These are phyloP conservation scores for Tenthredo amoena DNA, from an alignment of 2,888 invertebrate genomes.

Conservation along the genomic window DNA sequence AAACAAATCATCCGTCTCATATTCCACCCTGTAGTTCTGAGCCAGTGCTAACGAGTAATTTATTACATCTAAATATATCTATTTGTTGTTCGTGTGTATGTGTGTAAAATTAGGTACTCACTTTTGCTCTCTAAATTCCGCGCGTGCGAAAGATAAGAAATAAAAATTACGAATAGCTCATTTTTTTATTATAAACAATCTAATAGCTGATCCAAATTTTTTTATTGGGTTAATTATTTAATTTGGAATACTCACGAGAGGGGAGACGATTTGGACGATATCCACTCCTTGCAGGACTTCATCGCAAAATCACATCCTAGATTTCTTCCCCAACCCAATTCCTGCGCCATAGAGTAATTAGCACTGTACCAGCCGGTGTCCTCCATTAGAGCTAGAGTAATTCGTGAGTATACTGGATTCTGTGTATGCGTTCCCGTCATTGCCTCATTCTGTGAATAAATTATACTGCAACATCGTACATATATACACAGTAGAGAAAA, in stretches of 20 bases:
- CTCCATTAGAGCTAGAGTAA: slow-evolving; percentile 98
- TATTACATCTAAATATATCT: slow-evolving; percentile 13
- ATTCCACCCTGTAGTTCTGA: not conserved
- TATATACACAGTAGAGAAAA: not conserved
- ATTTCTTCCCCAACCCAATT: slow-evolving; percentile 93
- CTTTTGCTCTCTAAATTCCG: slow-evolving; percentile 57
- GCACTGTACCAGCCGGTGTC: slow-evolving; percentile 99
- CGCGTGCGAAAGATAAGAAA: not conserved
- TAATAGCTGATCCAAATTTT: not conserved
- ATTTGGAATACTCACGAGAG: slow-evolving; percentile 66
- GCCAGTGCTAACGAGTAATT: not conserved
- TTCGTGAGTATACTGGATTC: slow-evolving; percentile 96
- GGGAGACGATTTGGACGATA: slow-evolving; percentile 84
- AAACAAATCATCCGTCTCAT: slow-evolving; percentile 20
- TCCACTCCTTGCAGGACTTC: slow-evolving; percentile 98
- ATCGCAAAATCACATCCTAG: slow-evolving; percentile 97
- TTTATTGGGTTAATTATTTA: not conserved
- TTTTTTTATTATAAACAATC: not conserved
- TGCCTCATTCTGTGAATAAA: slow-evolving; percentile 90
- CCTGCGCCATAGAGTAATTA: slow-evolving; percentile 92
- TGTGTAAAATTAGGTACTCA: slow-evolving; percentile 56
- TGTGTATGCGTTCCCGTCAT: slow-evolving; percentile 99
- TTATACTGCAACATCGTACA: slow-evolving; percentile 15
- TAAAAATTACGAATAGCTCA: not conserved
- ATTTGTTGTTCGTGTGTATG: not conserved